Evolutionary conservation across 1,140 invertebrate genomes (phyloP).

Genomic region (Bombus superbus): DNA sequence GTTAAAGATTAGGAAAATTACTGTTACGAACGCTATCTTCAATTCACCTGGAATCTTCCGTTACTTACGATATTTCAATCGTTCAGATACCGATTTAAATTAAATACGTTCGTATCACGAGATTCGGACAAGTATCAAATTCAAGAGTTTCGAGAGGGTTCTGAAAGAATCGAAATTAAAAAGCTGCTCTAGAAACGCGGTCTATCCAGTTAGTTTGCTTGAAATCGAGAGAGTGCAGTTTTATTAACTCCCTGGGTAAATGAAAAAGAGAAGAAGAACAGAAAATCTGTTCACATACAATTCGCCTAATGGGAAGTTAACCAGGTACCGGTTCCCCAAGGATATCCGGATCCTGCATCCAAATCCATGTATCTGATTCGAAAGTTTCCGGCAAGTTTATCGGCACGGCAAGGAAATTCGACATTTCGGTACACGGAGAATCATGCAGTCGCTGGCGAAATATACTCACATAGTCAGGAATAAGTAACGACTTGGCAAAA

Average conservation of each 20-base stretch:
- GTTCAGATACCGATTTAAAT: no score
- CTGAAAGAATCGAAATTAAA: no score
- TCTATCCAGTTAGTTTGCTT: background rate
- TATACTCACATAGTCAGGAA: background rate
- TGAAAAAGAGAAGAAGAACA: background rate
- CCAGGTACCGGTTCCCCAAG: background rate
- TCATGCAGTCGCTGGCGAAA: background rate
- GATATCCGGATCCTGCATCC: conserved; percentile 17
- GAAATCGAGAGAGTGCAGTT: background rate
- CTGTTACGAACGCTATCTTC: no score
- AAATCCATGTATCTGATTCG: conserved; percentile 48
- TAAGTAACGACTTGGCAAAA: conserved; percentile 44
- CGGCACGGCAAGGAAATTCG: conserved; percentile 38
- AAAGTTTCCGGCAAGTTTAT: conserved; percentile 62
- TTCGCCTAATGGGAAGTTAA: conserved; percentile 32
- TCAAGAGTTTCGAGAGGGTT: no score
- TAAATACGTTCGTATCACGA: no score
- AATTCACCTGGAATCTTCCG: no score
- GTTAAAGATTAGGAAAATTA: no score
- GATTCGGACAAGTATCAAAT: background rate
- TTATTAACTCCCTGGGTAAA: background rate
- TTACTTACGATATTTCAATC: no score
- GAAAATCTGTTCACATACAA: conserved; percentile 33
- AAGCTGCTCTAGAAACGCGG: background rate
- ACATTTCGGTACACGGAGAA: conserved; percentile 38